Conservation (phyloP, 1,140 invertebrate genomes). For the Pseudomyrmex concolor region DNA sequence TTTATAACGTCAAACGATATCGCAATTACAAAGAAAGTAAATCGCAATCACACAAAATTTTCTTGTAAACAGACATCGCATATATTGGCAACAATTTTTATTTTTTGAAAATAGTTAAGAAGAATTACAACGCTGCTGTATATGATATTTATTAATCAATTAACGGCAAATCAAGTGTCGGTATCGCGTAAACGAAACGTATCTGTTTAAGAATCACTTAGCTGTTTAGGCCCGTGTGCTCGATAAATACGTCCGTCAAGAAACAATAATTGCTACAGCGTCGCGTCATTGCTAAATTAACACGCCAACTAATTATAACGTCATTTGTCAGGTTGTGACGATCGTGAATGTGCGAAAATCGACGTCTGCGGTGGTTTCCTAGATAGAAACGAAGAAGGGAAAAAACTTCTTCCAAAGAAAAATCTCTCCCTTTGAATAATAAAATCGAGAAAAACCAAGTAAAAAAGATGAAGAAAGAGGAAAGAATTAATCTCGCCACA, state of each 20-base stretch:
- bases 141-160: conserved; percentile 50
- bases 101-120: conserved; percentile 39
- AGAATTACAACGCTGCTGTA: neutral
- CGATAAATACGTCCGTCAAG: conserved; percentile 49
- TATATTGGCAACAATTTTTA: conserved; percentile 8
- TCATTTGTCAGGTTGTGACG: conserved; percentile 62
- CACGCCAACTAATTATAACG: conserved; percentile 48
- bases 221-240: neutral
- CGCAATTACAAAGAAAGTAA: conserved; percentile 3
- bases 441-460: conserved; percentile 35
- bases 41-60: neutral
- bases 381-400: conserved; percentile 15
- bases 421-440: conserved; percentile 50
- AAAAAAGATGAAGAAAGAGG: conserved; percentile 36
- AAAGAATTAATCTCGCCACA: conserved; percentile 61
- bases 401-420: conserved; percentile 31
- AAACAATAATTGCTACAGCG: conserved; percentile 48
- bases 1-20: neutral
- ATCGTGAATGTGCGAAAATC: conserved; percentile 59
- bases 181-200: conserved; percentile 30
- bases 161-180: conserved; percentile 30
- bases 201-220: conserved; percentile 41
- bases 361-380: conserved; percentile 51
- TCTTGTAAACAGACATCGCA: conserved; percentile 12
- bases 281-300: conserved; percentile 14